phyloP scores from a whole-genome alignment of 1,140 invertebrate genomes.

The Dufourea novaeangliae region DNA sequence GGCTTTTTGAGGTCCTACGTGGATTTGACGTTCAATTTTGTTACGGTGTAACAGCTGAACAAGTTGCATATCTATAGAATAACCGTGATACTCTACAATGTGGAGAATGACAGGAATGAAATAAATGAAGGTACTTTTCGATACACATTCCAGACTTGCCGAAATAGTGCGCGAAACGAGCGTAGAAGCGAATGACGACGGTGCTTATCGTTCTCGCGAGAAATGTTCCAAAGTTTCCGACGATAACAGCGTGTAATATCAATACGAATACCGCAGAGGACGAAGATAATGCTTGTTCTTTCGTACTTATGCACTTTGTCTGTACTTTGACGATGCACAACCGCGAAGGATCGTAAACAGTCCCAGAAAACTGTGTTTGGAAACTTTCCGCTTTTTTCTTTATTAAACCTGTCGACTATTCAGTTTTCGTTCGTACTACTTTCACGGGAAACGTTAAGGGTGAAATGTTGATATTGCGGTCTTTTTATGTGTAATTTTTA shows the following conservation, averaged over 20 bases:
- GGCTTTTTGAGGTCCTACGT: no score
- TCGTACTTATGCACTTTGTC: slow-evolving; percentile 4
- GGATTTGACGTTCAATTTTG: no score
- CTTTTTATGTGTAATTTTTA: not conserved
- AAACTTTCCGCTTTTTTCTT: not conserved
- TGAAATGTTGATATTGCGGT: not conserved
- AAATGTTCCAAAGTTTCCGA: not conserved
- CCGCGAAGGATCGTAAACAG: not conserved
- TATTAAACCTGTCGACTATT: not conserved
- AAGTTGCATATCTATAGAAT: no score
- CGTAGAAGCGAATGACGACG: not conserved
- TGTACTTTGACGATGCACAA: not conserved
- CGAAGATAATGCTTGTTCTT: slow-evolving; percentile 1
- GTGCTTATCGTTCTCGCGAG: slow-evolving; percentile 10
- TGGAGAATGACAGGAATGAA: not conserved
- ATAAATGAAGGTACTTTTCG: slow-evolving; percentile 14
- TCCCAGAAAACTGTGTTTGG: not conserved
- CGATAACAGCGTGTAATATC: not conserved
- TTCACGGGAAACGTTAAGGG: not conserved
- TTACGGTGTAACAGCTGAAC: no score
- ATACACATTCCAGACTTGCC: not conserved
- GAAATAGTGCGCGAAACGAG: not conserved
- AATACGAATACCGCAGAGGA: not conserved
- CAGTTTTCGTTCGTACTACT: not conserved
- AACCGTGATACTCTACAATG: not conserved